Evolutionary conservation across 1,140 invertebrate genomes (phyloP).

Genomic region (Cataglyphis hispanica): DNA sequence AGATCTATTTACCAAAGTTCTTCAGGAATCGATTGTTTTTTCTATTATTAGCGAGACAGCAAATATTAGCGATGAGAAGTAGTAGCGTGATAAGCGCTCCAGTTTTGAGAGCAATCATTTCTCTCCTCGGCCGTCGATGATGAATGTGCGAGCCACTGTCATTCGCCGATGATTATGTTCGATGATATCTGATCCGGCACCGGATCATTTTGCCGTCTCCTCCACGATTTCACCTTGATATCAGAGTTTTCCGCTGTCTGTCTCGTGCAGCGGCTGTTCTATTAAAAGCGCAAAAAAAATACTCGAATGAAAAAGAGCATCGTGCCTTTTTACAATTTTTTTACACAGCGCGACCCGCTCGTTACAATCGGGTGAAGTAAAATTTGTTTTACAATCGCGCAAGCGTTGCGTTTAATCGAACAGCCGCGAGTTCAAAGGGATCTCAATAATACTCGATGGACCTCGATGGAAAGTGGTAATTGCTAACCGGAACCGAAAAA

Average conservation of each 20-base stretch:
- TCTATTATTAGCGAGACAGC: constrained; percentile 63
- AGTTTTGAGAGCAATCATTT: constrained; percentile 32
- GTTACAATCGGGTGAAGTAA: constrained; percentile 11
- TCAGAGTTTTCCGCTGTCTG: background rate
- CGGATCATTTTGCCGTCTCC: constrained; percentile 35
- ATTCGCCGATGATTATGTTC: constrained; percentile 41
- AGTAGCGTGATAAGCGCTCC: constrained; percentile 23
- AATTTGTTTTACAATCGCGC: constrained; percentile 46
- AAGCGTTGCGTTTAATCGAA: constrained; percentile 12
- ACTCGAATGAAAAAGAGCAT: constrained; percentile 4
- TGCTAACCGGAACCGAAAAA: constrained; percentile 14
- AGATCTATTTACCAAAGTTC: constrained; percentile 75
- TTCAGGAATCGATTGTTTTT: constrained; percentile 81
- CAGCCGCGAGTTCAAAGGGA: background rate
- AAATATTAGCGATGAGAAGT: constrained; percentile 23
- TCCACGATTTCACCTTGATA: constrained; percentile 25
- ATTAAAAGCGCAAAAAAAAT: constrained; percentile 5
- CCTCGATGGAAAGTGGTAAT: constrained; percentile 34
- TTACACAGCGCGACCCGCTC: background rate
- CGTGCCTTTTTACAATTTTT: background rate
- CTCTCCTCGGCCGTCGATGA: constrained; percentile 7
- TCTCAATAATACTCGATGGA: background rate
- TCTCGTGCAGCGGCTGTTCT: background rate
- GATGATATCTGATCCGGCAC: background rate
- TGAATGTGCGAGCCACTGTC: constrained; percentile 42